These are phyloP conservation scores for Margaritifera margaritifera DNA, from an alignment of 2,888 invertebrate genomes.

Conservation along the genomic window DNA sequence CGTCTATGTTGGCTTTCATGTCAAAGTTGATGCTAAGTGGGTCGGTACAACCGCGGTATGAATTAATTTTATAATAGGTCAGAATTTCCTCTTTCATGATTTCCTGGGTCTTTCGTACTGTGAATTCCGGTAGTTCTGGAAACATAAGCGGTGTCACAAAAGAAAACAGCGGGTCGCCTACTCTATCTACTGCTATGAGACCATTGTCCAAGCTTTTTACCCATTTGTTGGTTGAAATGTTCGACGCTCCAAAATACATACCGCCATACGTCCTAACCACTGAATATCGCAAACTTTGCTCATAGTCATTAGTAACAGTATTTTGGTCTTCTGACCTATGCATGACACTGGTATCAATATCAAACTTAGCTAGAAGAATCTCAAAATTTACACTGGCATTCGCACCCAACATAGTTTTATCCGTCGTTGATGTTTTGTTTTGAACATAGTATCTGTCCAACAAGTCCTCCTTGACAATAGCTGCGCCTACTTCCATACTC, in stretches of 20 bases:
- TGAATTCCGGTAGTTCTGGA: constrained; percentile 18
- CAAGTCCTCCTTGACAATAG: too few species aligned
- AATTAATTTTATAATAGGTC: constrained; percentile 18
- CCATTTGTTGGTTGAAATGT: constrained; percentile 7
- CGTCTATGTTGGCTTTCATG: constrained; percentile 21
- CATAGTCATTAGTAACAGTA: too few species aligned
- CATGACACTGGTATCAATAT: too few species aligned
- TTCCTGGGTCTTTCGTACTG: constrained; percentile 5
- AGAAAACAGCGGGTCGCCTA: constrained; percentile 20
- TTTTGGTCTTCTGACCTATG: too few species aligned
- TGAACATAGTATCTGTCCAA: too few species aligned
- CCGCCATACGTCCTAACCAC: too few species aligned
- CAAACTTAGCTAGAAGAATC: too few species aligned
- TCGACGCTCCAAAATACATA: too few species aligned
- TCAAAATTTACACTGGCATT: too few species aligned
- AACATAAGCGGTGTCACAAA: constrained; percentile 10
- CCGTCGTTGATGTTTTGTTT: too few species aligned
- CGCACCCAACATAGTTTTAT: too few species aligned
- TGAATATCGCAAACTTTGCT: too few species aligned
- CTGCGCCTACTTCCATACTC: constrained; percentile 18
- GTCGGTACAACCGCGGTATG: constrained; percentile 20
- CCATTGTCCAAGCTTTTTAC: constrained; percentile 11
- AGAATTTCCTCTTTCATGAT: constrained; percentile 9
- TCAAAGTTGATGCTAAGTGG: constrained; percentile 11
- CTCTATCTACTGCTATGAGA: constrained; percentile 19